A percentile compares a stretch with the other conserved stretches of the same genome.
Evolutionary conservation across 2,797 vertebrate species (phyloP).

Genomic region (Myripristis jacobus): DNA sequence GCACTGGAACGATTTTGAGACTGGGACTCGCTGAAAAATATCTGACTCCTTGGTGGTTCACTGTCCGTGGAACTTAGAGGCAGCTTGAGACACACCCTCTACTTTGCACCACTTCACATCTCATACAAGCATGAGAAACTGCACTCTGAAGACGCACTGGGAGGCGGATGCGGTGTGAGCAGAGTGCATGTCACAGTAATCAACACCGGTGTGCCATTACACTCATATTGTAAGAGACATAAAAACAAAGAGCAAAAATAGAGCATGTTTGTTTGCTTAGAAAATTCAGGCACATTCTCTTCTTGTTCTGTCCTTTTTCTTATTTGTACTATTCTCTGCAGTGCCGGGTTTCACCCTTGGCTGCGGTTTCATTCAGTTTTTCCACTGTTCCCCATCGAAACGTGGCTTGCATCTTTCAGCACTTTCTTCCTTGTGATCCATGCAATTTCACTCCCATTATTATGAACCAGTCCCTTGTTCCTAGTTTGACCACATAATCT

Average conservation of each 20-base stretch:
- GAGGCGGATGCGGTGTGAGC: constrained; percentile 18
- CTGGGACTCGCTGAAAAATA: too few species aligned
- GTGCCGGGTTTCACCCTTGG: constrained; percentile 23
- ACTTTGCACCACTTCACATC: too few species aligned
- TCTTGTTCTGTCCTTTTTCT: constrained; percentile 17
- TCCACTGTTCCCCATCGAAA: constrained; percentile 28
- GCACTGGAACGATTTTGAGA: too few species aligned
- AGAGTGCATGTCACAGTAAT: constrained; percentile 7
- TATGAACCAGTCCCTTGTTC: constrained; percentile 64
- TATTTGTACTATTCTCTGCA: background rate
- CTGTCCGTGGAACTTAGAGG: too few species aligned
- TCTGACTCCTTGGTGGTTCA: too few species aligned
- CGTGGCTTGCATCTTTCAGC: constrained; percentile 41
- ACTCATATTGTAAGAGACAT: constrained; percentile 18
- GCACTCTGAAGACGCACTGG: background rate
- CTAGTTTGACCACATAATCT: constrained; percentile 65
- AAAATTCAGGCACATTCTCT: background rate
- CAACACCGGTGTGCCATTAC: constrained; percentile 8
- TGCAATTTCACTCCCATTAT: constrained; percentile 55
- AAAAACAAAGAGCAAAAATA: background rate
- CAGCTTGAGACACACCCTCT: too few species aligned
- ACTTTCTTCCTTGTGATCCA: constrained; percentile 42
- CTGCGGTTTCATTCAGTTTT: constrained; percentile 15
- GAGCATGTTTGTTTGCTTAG: background rate
- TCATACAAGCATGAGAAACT: constrained; percentile 28